A percentile compares a stretch with the other conserved stretches of the same genome.
These are phyloP conservation scores for Brachionus rotundiformis DNA, from an alignment of 1,140 invertebrate genomes.

Conservation along the genomic window DNA sequence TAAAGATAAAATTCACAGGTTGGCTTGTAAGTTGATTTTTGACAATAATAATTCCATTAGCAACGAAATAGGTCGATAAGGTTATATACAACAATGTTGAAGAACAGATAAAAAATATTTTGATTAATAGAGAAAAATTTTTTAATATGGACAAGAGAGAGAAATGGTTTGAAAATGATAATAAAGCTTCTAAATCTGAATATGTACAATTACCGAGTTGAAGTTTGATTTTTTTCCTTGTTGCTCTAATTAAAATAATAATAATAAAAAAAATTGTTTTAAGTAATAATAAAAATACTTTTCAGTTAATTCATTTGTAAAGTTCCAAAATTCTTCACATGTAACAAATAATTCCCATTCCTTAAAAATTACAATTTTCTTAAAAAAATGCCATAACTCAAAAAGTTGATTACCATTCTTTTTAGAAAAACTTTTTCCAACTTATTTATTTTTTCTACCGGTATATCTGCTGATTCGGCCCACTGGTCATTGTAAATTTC, in stretches of 20 bases:
- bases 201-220: slow-evolving; percentile 52
- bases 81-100: slow-evolving; percentile 39
- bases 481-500: slow-evolving; percentile 51
- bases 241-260: too few species aligned
- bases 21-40: neutral
- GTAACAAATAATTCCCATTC: slow-evolving; percentile 44
- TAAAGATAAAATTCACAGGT: neutral
- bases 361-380: neutral
- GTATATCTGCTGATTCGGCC: slow-evolving; percentile 7
- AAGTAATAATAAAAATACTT: too few species aligned
- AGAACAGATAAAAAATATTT: slow-evolving; percentile 24
- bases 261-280: too few species aligned
- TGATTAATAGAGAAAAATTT: neutral
- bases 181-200: slow-evolving; percentile 41
- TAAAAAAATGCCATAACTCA: neutral
- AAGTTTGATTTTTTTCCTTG: slow-evolving; percentile 40
- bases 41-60: neutral
- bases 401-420: slow-evolving; percentile 27
- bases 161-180: slow-evolving; percentile 20
- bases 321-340: slow-evolving; percentile 38
- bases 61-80: slow-evolving; percentile 30
- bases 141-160: neutral
- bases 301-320: slow-evolving; percentile 40
- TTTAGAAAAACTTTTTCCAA: slow-evolving; percentile 49
- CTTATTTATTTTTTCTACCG: slow-evolving; percentile 21